phyloP scores from a whole-genome alignment of 1,140 invertebrate genomes.

The Brachionus koreanus region DNA sequence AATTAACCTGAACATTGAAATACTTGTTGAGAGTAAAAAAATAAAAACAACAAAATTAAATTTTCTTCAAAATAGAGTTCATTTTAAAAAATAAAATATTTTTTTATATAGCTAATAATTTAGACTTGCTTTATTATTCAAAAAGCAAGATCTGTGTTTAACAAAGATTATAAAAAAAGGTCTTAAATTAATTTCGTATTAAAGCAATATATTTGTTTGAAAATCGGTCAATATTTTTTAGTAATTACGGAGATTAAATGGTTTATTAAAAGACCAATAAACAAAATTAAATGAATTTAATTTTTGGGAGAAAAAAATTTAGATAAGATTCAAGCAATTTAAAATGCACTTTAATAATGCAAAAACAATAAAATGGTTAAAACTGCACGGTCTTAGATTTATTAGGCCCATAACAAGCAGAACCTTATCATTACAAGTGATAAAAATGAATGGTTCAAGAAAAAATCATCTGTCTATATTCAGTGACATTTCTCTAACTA shows the following conservation, averaged over 20 bases:
- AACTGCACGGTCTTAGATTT: neutral
- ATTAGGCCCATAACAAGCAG: neutral
- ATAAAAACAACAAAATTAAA: neutral
- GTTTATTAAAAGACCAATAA: slow-evolving; percentile 5
- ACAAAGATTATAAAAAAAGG: neutral
- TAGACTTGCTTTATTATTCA: neutral
- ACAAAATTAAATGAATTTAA: neutral
- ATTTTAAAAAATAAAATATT: neutral
- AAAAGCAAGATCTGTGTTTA: neutral
- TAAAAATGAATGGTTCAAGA: slow-evolving; percentile 8
- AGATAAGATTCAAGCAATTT: slow-evolving; percentile 2
- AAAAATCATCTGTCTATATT: slow-evolving; percentile 5
- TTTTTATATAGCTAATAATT: neutral
- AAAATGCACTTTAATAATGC: neutral
- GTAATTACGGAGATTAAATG: neutral
- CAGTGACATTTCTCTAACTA: slow-evolving; percentile 18
- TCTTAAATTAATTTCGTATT: neutral
- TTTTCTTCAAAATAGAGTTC: neutral
- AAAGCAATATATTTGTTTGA: neutral
- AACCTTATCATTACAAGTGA: neutral
- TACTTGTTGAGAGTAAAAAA: neutral
- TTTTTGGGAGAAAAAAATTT: neutral
- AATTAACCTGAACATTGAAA: too few relatives aligned
- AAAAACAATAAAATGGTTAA: neutral
- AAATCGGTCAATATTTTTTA: slow-evolving; percentile 4